Percentiles rank a stretch among this genome's conserved stretches.
Conservation (phyloP, 2,113 vertebrate genomes). For the Odontesthes bonariensis region DNA sequence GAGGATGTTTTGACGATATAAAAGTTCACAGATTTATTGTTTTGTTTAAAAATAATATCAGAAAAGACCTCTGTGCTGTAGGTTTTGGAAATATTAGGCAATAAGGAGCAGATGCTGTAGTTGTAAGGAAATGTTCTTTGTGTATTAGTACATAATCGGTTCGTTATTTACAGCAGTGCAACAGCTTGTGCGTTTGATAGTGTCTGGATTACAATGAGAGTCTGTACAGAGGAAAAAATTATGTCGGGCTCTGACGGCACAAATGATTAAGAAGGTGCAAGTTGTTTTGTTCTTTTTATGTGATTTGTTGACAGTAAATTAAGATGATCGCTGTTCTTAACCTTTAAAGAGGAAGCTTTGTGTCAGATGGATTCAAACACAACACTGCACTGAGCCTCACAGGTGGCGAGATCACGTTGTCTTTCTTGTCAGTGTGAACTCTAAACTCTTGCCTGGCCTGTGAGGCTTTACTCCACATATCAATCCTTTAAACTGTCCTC, state of each 20-base stretch:
- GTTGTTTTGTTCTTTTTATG: slow-evolving; percentile 24
- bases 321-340: not conserved
- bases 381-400: not conserved
- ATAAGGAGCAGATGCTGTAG: too few species aligned
- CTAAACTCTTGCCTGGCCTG: slow-evolving; percentile 9
- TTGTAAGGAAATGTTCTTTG: too few species aligned
- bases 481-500: not conserved
- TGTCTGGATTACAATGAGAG: too few species aligned
- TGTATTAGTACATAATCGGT: too few species aligned
- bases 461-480: slow-evolving; percentile 3
- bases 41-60: not conserved
- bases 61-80: too few species aligned
- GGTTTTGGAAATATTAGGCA: too few species aligned
- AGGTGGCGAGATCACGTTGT: not conserved
- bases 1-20: not conserved
- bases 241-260: not conserved
- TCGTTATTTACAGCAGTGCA: too few species aligned
- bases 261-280: not conserved
- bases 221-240: too few species aligned
- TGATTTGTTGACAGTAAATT: slow-evolving; percentile 14
- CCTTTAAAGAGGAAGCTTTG: not conserved
- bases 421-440: slow-evolving; percentile 3
- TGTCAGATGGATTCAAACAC: not conserved
- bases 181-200: too few species aligned
- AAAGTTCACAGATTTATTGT: not conserved